Evolutionary conservation across 2,113 vertebrate genomes (phyloP), one percentile per base, ranked within the genome.

Genomic region (Struthidea cinerea): DNA sequence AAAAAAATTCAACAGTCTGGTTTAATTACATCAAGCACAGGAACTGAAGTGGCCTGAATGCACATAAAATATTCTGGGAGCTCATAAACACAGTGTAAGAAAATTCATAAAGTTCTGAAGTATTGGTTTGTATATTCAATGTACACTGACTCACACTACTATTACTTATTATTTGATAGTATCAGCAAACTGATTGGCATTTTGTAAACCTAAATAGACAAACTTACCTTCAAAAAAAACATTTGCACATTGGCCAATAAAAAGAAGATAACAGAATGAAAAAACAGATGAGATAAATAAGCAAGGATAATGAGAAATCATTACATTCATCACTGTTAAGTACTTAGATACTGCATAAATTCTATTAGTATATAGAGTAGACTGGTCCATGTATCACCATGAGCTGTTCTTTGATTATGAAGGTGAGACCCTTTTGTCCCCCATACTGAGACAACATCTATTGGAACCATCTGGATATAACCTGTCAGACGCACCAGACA

Each of bases 21-120:
- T 89, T 86, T 84, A 81, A 94, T 91, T 81, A 95, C 46, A 91
- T 76, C 77, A 96, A 69, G 42, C 42, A 65, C 12, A 76, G 50
- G 56, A 95, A 93, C 41, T 60, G 49, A 87, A 75, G 39, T 33
- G 56, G 42, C 30, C 81, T 85, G 67, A 91, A 95, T 55, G 33
- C 42, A 67, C 47, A 30, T 55, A 80, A 83, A 95, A 94, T 76
- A 79, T 42, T 89, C 84, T 32, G 9, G 26, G 49, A 56, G 8
- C 28, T 84, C 59, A 81, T 46, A 87, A 73, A 84, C 32, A 81
- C 15, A 39, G 46, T 3, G 9, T 27, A 42, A 88, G 63, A 73
- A 90, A 80, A 73, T 39, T 27, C 4, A 69, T 39, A 55, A 42
- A 57, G 79, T 61, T 42, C 33, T 61, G 46, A 39, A 61, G 19